Evolutionary conservation across 2,113 vertebrate species (phyloP).

Genomic region (Pitta sordida): DNA sequence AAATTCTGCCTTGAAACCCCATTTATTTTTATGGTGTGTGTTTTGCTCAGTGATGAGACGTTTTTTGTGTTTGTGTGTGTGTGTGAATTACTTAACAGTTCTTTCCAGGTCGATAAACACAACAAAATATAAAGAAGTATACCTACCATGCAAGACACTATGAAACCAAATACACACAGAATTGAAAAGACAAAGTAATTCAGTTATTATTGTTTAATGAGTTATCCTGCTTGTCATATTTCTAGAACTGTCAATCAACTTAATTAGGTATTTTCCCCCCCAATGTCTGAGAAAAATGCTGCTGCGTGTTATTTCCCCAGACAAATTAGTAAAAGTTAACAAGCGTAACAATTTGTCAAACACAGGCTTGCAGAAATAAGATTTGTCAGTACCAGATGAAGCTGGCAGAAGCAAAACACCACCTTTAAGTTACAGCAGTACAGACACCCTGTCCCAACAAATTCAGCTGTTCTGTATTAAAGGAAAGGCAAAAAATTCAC

Average conservation of each 20-base stretch:
- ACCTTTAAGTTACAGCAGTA: neutral
- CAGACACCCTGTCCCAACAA: neutral
- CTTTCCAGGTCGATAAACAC: neutral
- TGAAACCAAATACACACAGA: neutral
- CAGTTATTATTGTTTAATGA: neutral
- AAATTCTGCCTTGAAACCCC: neutral
- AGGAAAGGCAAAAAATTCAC: neutral
- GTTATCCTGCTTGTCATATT: neutral
- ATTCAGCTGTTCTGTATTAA: neutral
- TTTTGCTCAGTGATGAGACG: neutral
- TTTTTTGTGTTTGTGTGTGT: neutral
- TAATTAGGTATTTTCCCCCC: neutral
- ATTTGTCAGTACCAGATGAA: neutral
- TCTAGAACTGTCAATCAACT: neutral
- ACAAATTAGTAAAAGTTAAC: constrained; percentile 4
- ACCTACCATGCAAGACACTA: neutral
- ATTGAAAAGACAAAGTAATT: neutral
- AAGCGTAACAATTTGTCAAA: neutral
- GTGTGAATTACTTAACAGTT: neutral
- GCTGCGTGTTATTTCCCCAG: neutral
- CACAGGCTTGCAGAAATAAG: neutral
- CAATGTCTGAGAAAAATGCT: neutral
- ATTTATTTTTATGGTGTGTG: neutral
- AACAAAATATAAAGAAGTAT: neutral
- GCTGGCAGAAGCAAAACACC: neutral